Evolutionary conservation across 2,888 invertebrate genomes (phyloP).

Genomic region (Xiphydria camelus): DNA sequence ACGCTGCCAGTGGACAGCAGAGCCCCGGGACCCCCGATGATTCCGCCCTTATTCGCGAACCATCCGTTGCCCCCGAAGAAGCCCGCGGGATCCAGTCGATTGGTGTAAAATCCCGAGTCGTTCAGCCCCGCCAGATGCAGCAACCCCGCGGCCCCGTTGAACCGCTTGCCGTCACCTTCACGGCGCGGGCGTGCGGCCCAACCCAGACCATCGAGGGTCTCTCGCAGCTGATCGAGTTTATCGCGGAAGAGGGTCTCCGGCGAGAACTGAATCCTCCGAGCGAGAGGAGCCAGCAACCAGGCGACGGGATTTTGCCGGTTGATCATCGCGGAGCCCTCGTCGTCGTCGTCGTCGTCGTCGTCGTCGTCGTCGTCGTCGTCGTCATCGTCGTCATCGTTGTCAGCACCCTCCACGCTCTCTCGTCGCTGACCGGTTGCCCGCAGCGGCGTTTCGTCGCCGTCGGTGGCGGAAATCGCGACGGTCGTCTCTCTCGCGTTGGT

Average conservation of each 20-base stretch:
- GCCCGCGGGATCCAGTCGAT: conserved; percentile 41
- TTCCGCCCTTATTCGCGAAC: conserved; percentile 49
- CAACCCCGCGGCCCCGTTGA: conserved; percentile 24
- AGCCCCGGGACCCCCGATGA: conserved; percentile 47
- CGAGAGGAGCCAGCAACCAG: conserved; percentile 35
- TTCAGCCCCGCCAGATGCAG: conserved; percentile 32
- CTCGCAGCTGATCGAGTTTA: conserved; percentile 29
- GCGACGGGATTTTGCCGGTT: conserved; percentile 7
- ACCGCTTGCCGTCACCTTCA: conserved; percentile 4
- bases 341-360: conserved; percentile 3
- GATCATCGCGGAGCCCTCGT: neutral
- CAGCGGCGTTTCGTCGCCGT: neutral
- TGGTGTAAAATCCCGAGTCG: conserved; percentile 41
- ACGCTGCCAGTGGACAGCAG: conserved; percentile 46
- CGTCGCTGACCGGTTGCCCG: neutral
- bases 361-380: neutral
- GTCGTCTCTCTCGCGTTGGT: neutral
- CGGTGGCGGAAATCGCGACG: conserved; percentile 7
- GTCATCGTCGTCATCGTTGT: neutral
- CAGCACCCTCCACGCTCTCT: conserved; percentile 4
- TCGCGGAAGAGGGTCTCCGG: conserved; percentile 38
- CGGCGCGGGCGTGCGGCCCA: conserved; percentile 2
- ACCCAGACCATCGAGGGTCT: conserved; percentile 28
- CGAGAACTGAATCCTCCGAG: conserved; percentile 37
- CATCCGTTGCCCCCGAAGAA: conserved; percentile 48